Conservation (phyloP, 2,888 invertebrate genomes). For the Alitta virens region DNA sequence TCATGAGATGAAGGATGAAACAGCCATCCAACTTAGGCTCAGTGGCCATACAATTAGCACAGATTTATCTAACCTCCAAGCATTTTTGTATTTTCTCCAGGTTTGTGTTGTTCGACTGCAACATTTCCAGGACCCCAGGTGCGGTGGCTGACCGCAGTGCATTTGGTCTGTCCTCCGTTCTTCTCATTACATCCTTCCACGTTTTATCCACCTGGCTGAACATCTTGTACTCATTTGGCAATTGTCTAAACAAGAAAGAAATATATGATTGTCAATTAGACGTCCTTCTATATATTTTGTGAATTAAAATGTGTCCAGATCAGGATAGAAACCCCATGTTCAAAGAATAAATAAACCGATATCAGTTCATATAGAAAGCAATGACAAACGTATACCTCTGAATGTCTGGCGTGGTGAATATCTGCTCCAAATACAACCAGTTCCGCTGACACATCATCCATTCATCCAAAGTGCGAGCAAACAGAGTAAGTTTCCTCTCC, state of each 20-base stretch:
- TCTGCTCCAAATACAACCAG: conserved; percentile 57
- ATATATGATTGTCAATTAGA: too few species aligned
- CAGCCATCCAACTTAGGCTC: too few species aligned
- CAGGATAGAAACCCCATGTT: too few species aligned
- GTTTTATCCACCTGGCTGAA: conserved; percentile 53
- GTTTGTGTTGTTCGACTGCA: conserved; percentile 49
- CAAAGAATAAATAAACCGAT: too few species aligned
- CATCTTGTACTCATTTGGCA: conserved; percentile 52
- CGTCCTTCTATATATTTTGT: too few species aligned
- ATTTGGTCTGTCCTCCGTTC: conserved; percentile 54
- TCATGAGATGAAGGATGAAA: too few species aligned
- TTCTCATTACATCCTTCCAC: conserved; percentile 56
- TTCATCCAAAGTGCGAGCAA: conserved; percentile 54
- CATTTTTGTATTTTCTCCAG: conserved; percentile 57
- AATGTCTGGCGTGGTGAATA: conserved; percentile 56
- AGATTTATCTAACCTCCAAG: conserved; percentile 44
- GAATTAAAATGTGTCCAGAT: too few species aligned
- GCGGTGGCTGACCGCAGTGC: conserved; percentile 53
- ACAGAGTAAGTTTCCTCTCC: conserved; percentile 53
- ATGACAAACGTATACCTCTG: conserved; percentile 43
- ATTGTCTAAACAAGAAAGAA: too few species aligned
- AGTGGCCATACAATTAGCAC: too few species aligned
- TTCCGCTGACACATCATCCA: conserved; percentile 57
- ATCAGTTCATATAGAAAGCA: too few species aligned
- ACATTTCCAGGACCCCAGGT: conserved; percentile 52